These are phyloP conservation scores for Urophycis tenuis DNA, from an alignment of 2,797 vertebrate species.

Conservation along the genomic window DNA sequence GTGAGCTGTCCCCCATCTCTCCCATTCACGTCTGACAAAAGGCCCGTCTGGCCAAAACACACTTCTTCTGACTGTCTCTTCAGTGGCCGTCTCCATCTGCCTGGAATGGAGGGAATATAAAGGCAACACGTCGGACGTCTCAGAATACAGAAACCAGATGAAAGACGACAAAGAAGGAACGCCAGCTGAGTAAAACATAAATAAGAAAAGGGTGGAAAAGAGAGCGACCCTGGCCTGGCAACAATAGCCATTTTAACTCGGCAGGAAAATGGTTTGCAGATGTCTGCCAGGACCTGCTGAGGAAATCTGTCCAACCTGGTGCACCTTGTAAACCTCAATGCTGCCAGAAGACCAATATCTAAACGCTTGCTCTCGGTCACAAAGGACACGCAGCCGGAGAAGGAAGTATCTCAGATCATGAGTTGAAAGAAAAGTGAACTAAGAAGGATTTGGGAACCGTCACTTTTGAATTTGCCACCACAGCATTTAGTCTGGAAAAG, in stretches of 20 bases:
- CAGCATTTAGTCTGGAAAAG: too few relatives aligned
- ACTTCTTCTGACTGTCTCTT: neutral
- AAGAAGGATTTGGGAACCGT: too few relatives aligned
- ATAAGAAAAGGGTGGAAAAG: neutral
- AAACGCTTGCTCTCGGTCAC: too few relatives aligned
- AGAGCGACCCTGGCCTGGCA: neutral
- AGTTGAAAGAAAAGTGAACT: neutral
- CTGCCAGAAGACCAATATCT: neutral
- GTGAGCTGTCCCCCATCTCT: neutral
- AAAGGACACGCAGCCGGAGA: too few relatives aligned
- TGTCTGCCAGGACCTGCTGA: neutral
- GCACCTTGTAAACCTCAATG: neutral
- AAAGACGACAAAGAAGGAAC: neutral
- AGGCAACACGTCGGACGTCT: neutral
- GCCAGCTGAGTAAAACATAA: neutral
- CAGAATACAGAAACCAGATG: neutral
- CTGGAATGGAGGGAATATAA: neutral
- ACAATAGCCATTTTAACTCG: neutral
- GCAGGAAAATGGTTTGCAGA: neutral
- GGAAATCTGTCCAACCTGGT: neutral
- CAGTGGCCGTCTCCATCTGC: neutral
- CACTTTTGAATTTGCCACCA: too few relatives aligned
- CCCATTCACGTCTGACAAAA: neutral
- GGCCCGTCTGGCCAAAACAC: neutral
- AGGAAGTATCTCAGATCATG: neutral